Percentiles rank a stretch among this genome's conserved stretches.
These are phyloP conservation scores for Montifringilla adamsi DNA, from an alignment of 2,113 vertebrate species.

Conservation along the genomic window DNA sequence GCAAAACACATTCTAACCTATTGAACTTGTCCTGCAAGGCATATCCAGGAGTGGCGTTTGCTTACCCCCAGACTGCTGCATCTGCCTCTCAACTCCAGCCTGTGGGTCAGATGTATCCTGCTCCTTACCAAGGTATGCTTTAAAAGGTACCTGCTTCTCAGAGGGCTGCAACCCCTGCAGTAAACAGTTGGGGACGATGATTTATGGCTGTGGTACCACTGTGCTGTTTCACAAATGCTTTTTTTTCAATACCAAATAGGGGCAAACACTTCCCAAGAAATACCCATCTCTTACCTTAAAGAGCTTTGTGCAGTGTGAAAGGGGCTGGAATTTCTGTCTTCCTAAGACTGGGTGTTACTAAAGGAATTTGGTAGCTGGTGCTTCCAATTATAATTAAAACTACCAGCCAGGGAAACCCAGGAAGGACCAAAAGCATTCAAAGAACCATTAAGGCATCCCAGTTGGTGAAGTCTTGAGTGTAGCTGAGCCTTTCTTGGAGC, in stretches of 20 bases:
- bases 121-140: slow-evolving; percentile 86
- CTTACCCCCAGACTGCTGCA: slow-evolving; percentile 73
- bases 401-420: not conserved
- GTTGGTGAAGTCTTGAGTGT: not conserved
- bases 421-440: not conserved
- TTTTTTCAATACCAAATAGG: not conserved
- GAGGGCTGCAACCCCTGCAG: not conserved
- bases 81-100: slow-evolving; percentile 85
- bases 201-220: not conserved
- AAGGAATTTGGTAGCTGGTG: not conserved
- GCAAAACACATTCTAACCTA: not conserved
- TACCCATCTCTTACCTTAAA: not conserved
- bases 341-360: not conserved
- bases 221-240: not conserved
- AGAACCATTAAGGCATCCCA: not conserved
- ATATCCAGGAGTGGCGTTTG: slow-evolving; percentile 73
- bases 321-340: not conserved
- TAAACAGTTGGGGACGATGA: not conserved
- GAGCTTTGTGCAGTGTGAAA: not conserved
- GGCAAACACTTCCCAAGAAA: not conserved
- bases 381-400: not conserved
- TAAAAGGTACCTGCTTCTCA: not conserved
- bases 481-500: not conserved
- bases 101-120: slow-evolving; percentile 80
- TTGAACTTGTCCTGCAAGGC: slow-evolving; percentile 64